A percentile compares a stretch with the other conserved stretches of the same genome.
These are phyloP conservation scores for Oenanthe melanoleuca DNA, from an alignment of 2,113 vertebrate species.

Conservation along the genomic window DNA sequence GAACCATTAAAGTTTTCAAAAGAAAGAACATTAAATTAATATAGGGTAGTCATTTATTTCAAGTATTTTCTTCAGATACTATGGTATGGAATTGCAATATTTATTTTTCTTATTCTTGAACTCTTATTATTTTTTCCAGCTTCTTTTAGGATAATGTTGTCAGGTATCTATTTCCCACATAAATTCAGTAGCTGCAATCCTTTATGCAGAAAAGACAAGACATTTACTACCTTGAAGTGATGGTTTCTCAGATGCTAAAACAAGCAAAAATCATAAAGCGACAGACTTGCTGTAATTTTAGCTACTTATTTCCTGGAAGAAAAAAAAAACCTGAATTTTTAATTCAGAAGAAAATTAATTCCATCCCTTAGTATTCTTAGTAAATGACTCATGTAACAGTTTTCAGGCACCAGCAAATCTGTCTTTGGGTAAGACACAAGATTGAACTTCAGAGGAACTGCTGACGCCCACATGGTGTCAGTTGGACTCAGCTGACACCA, in stretches of 20 bases:
- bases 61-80: not conserved
- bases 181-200: not conserved
- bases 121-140: not conserved
- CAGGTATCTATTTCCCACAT: not conserved
- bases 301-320: not conserved
- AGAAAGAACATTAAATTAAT: not conserved
- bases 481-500: not conserved
- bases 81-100: not conserved
- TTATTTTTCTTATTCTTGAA: not conserved
- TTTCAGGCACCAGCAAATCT: conserved; percentile 19
- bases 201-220: not conserved
- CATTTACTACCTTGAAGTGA: not conserved
- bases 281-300: not conserved
- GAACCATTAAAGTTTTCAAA: not conserved
- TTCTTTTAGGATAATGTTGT: not conserved
- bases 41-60: not conserved
- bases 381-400: conserved; percentile 11
- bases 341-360: conserved; percentile 23
- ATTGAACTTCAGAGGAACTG: not conserved
- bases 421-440: not conserved
- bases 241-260: not conserved
- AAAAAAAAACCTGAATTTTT: not conserved
- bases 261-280: not conserved
- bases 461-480: not conserved
- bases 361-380: not conserved